Evolutionary conservation across 2,797 vertebrate species (phyloP), one percentile per base, ranked within the genome.

Genomic region (Cyclopterus lumpus): DNA sequence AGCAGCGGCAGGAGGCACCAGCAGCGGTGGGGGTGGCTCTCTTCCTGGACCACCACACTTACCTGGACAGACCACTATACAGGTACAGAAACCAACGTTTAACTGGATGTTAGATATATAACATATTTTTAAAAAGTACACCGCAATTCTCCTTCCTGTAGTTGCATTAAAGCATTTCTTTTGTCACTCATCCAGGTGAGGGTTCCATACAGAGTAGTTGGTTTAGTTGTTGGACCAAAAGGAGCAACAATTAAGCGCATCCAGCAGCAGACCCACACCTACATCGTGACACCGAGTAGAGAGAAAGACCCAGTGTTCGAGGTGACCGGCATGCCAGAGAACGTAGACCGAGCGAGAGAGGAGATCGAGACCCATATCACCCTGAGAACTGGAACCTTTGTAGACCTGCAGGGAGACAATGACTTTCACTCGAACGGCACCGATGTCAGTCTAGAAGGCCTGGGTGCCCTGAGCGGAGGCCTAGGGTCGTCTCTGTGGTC

Each of bases 281-380:
- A 99, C 93, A 99, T 99, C 1, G 97, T 99, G 69, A 99, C 98
- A 0, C 98, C 98, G 0, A 98, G 97, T 71, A 95, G 98, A 1
- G 97, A 99, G 93, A 99, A 99, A 78, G 98, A 99, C 86, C 98
- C 98, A 0, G 97, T 99, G 77, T 99, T 99, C 0, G 98, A 99
- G 44, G 98, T 99, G 83, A 99, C 97, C 0, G 98, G 98, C 16
- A 99, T 99, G 98, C 98, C 98, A 0, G 98, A 99, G 92, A 99
- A 99, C 2, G 97, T 99, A 55, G 98, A 99, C 89, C 90, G 98
- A 0, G 98, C 98, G 0, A 91, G 98, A 0, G 97, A 99, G 86
- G 98, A 99, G 93, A 99, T 99, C 0, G 98, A 99, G 92, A 97
- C 97, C 0, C 98, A 99, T 94, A 99, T 99, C 93, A 98, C 98